phyloP scores from a whole-genome alignment of 2,797 vertebrate species.

The Chiloscyllium punctatum region DNA sequence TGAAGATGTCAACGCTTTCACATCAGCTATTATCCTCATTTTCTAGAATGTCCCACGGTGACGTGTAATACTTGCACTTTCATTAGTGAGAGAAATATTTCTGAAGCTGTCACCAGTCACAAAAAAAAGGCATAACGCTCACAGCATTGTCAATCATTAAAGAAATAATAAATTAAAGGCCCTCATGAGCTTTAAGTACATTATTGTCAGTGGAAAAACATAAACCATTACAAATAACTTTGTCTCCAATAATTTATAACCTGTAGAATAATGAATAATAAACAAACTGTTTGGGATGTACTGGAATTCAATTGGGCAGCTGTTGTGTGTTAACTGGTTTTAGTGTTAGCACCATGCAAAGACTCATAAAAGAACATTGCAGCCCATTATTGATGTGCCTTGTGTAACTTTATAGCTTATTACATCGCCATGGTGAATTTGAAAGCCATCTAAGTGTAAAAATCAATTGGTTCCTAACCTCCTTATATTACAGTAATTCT shows the following conservation, averaged over 20 bases:
- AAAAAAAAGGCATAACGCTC: neutral
- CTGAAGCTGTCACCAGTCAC: neutral
- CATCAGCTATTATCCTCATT: neutral
- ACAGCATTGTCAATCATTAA: neutral
- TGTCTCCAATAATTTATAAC: neutral
- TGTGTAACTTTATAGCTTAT: slow-evolving; percentile 23
- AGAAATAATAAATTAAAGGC: neutral
- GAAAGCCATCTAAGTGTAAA: slow-evolving; percentile 30
- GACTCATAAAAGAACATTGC: slow-evolving; percentile 14
- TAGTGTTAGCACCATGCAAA: neutral
- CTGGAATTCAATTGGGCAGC: neutral
- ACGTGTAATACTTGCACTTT: neutral
- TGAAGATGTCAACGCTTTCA: neutral
- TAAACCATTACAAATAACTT: neutral
- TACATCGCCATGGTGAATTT: slow-evolving; percentile 14
- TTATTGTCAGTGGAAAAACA: neutral
- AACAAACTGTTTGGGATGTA: neutral
- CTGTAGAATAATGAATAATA: slow-evolving; percentile 1
- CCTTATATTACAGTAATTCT: slow-evolving; percentile 27
- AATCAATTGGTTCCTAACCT: slow-evolving; percentile 39
- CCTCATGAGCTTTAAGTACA: neutral
- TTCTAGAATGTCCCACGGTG: neutral
- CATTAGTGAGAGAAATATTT: neutral
- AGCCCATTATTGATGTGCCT: slow-evolving; percentile 24
- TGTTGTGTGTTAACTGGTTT: neutral